Conservation (phyloP, 2,888 invertebrate species). For the Encarsia formosa region DNA sequence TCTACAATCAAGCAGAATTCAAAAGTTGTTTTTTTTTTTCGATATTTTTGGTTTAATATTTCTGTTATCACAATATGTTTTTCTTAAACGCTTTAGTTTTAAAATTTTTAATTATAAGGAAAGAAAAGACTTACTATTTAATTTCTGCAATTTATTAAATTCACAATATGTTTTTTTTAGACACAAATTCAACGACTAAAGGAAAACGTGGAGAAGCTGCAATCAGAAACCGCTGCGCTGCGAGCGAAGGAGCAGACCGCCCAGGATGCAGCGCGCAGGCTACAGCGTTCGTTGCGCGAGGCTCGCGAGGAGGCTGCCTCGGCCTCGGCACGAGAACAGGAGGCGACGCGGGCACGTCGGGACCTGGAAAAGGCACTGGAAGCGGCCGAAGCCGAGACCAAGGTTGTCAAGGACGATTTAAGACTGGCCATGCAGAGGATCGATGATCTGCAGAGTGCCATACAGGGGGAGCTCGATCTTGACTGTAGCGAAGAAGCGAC, state of each 20-base stretch:
- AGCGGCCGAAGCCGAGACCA: conserved; percentile 66
- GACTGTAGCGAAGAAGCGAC: conserved; percentile 60
- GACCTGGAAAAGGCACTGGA: conserved; percentile 74
- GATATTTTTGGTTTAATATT: too few species aligned
- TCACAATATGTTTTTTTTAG: conserved; percentile 35
- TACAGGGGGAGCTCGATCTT: conserved; percentile 75
- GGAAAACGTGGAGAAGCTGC: conserved; percentile 68
- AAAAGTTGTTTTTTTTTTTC: background rate
- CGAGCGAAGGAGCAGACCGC: conserved; percentile 71
- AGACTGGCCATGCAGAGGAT: conserved; percentile 84
- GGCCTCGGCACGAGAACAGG: conserved; percentile 69
- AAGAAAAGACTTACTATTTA: too few species aligned
- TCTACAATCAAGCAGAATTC: background rate
- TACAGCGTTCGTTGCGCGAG: conserved; percentile 67
- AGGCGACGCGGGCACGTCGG: conserved; percentile 67
- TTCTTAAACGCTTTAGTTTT: too few species aligned
- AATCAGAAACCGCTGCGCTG: conserved; percentile 67
- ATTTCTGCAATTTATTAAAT: too few species aligned
- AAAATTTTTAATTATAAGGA: too few species aligned
- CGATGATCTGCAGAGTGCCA: conserved; percentile 86
- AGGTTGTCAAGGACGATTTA: conserved; percentile 74
- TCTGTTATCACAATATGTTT: too few species aligned
- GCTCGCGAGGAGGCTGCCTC: conserved; percentile 74
- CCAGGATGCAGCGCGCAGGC: conserved; percentile 73
- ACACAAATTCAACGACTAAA: conserved; percentile 65